phyloP scores from a whole-genome alignment of 2,888 invertebrate genomes.

The Nineta flava region DNA sequence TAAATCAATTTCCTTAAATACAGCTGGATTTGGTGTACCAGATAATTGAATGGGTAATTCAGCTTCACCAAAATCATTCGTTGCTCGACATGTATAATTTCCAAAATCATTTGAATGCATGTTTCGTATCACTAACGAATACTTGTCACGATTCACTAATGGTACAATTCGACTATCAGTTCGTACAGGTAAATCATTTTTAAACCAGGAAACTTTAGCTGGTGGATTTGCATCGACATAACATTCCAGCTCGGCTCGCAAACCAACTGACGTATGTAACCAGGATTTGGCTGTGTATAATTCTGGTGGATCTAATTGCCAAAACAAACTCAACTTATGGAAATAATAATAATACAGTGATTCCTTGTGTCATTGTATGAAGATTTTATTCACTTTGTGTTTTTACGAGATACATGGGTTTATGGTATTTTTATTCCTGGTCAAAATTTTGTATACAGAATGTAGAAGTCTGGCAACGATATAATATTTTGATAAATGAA shows the following conservation, averaged over 20 bases:
- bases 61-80: constrained; percentile 55
- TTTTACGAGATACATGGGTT: too few species aligned
- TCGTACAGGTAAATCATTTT: constrained; percentile 40
- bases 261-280: constrained; percentile 58
- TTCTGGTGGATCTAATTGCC: constrained; percentile 56
- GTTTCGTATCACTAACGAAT: constrained; percentile 50
- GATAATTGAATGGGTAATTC: constrained; percentile 57
- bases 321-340: neutral
- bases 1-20: constrained; percentile 40
- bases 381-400: too few species aligned
- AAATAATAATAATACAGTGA: neutral
- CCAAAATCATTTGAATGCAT: constrained; percentile 57
- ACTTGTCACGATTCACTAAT: constrained; percentile 33
- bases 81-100: constrained; percentile 61
- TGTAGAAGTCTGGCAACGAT: too few species aligned
- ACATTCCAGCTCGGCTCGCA: constrained; percentile 54
- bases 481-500: too few species aligned
- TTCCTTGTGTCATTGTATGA: too few species aligned
- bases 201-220: constrained; percentile 51
- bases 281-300: constrained; percentile 45
- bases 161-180: constrained; percentile 28
- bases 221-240: constrained; percentile 50
- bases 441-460: too few species aligned
- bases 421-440: neutral
- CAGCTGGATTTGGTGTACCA: constrained; percentile 53